Conservation (phyloP, 2,797 vertebrate genomes). For the Poecilia gillii region DNA sequence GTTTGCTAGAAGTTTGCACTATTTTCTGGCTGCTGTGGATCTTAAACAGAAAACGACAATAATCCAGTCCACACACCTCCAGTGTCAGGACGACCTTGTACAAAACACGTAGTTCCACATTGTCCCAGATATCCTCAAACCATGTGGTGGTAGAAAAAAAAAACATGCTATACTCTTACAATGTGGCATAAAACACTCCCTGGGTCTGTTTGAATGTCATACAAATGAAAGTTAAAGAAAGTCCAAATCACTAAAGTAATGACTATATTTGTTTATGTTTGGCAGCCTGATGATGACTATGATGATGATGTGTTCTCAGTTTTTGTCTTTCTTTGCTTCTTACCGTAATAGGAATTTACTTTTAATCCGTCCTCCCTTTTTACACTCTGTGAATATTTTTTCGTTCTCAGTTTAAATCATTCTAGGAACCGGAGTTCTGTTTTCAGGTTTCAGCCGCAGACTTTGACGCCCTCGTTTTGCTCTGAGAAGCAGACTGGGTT, state of each 20-base stretch:
- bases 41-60: background rate
- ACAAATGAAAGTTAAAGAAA: background rate
- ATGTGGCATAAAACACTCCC: background rate
- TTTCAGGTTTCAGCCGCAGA: slow-evolving; percentile 58
- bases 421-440: slow-evolving; percentile 72
- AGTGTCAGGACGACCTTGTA: slow-evolving; percentile 1
- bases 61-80: background rate
- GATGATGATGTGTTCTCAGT: background rate
- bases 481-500: slow-evolving; percentile 76
- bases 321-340: background rate
- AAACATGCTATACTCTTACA: background rate
- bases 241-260: background rate
- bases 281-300: background rate
- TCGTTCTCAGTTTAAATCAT: slow-evolving; percentile 57
- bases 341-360: background rate
- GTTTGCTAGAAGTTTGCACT: background rate
- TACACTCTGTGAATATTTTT: slow-evolving; percentile 36
- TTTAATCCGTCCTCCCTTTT: background rate
- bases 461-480: slow-evolving; percentile 66
- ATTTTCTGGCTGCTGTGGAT: background rate
- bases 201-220: background rate
- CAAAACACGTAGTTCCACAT: background rate
- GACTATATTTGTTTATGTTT: background rate
- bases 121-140: slow-evolving; percentile 3
- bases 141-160: background rate